Evolutionary conservation across 37 sponge, comb jelly and placozoan genomes (phyloP), one percentile per base, ranked within the genome.

Genomic region (Cladorhizidae sp.): DNA sequence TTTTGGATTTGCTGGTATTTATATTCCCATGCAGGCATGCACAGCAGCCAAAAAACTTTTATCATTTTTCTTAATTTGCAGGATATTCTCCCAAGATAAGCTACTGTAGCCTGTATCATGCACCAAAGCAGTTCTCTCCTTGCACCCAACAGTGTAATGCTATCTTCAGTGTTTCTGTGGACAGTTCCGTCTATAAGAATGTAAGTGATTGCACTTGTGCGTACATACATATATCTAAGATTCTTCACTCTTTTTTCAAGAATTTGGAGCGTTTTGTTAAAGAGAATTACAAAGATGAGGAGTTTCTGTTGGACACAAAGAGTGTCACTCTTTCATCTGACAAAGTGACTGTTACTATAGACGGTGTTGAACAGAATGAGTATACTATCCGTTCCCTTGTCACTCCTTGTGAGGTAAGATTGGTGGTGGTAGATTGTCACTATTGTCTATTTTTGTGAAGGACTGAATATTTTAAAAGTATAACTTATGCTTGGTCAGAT

Each of bases 191-290:
- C 2, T 71, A 36, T 25, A 71, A 9, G 14, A 23, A 71, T 49
- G 72, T 71, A 43, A 26, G 28, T 71, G 26, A 7, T 42, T 42
- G 2, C 2, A 7, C 7, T 29, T 12, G 17, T 7, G 62, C 62
- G 12, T 7, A 17, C 29, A 15, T 29, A 61, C 17, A 15, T 12
- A 61, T 29, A 23, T 61, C 62, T 23, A 6, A 61, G 29, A 17
- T 61, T 61, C 8, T 45, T 45, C 9, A 31, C 31, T 21, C 31
- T 67, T 36, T 36, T 20, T 12, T 9, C 9, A 6, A 71, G 72
- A 42, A 71, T 71, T 71, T 71, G 28, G 25, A 71, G 72, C 72
- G 49, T 1, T 71, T 71, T 25, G 18, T 71, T n/a, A 25, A 71
- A 43, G 25, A 71, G 3, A 22, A 43, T 15, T 71, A 36, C 28